These are phyloP conservation scores for Semicossyphus pulcher DNA, from an alignment of 2,113 vertebrate genomes.

Conservation along the genomic window DNA sequence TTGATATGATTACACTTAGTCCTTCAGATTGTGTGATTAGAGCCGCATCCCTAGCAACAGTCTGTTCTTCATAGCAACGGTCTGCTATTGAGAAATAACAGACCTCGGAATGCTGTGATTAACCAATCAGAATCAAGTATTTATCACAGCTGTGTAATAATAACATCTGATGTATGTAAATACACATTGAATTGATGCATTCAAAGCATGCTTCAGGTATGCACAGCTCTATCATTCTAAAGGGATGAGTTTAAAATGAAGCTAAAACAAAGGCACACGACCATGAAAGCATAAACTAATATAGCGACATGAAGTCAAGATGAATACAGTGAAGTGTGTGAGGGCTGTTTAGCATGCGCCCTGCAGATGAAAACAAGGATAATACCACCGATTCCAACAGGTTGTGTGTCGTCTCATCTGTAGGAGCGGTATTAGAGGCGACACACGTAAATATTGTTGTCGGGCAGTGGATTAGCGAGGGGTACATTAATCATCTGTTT, in stretches of 20 bases:
- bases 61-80: too few species aligned
- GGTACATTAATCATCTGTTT: constrained; percentile 45
- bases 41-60: too few species aligned
- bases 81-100: too few species aligned
- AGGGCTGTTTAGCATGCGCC: constrained; percentile 36
- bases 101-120: too few species aligned
- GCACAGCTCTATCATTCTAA: background rate
- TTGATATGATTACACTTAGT: too few species aligned
- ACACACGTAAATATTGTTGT: constrained; percentile 49
- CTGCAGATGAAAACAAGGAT: constrained; percentile 48
- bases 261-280: background rate
- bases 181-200: background rate
- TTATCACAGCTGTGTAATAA: too few species aligned
- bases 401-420: constrained; percentile 48
- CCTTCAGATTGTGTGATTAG: too few species aligned
- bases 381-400: constrained; percentile 54
- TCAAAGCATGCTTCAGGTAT: too few species aligned
- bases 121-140: too few species aligned
- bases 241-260: background rate
- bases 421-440: constrained; percentile 32
- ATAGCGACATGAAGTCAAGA: constrained; percentile 52
- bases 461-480: constrained; percentile 44
- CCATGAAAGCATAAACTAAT: constrained; percentile 36
- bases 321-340: constrained; percentile 30
- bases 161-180: background rate